Evolutionary conservation across 1,140 invertebrate genomes (phyloP), one percentile per base, ranked within the genome.

Genomic region (Solenopsis fugax): DNA sequence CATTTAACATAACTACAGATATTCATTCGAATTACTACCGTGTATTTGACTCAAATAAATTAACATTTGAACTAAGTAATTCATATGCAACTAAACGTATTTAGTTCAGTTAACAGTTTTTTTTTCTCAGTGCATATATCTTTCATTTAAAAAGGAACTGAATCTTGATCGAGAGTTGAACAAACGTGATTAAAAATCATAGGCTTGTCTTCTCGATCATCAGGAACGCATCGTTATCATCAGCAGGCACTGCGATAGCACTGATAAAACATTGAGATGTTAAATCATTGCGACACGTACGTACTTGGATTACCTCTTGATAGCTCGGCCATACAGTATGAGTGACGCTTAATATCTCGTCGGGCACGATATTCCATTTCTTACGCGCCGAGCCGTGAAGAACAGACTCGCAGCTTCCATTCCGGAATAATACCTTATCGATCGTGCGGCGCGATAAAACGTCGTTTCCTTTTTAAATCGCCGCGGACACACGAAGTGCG

Each of bases 391-490:
- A 45, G 54, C 67, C 16, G 48, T 52, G 21, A 88, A 85, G 88
- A 87, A 64, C 71, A 45, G 54, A 80, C 48, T n/a, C 12, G 18
- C n/a, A 77, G 80, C 75, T 60, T 76, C 89, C 73, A 64, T 76
- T 87, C 80, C 73, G 69, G 88, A 80, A 87, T 62, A 75, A 78
- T 78, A 29, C 58, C 80, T 90, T 89, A 90, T 89, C 89, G 89
- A 90, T 90, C 75, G 75, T 29, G 73, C 24, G n/a, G 60, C 56
- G 45, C 71, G 88, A 89, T 89, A 89, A 86, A 86, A 76, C 71
- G 56, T 89, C 82, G 54, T 81, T 82, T 85, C 54, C 88, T 86
- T 89, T 89, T 89, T 89, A 89, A 89, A 89, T 89, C 88, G 87
- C 76, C 84, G 84, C 76, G 81, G 62, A 86, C 88, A 75, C 73